phyloP scores from a whole-genome alignment of 2,888 invertebrate species.

The Dexiosoma caninum region DNA sequence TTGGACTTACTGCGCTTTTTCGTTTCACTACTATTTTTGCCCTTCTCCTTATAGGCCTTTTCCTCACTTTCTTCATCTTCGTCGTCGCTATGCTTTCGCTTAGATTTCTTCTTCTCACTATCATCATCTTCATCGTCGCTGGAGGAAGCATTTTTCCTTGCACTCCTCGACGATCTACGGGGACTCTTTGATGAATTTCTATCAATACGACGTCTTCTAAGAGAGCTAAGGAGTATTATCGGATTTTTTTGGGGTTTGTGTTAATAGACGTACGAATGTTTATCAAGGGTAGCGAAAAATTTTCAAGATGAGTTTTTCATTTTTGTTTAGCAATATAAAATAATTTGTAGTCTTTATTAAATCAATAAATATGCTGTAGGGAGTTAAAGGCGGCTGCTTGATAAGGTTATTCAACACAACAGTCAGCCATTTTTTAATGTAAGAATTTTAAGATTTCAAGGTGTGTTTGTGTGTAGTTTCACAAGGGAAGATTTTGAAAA shows the following conservation, averaged over 20 bases:
- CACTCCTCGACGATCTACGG: constrained; percentile 64
- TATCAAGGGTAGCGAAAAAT: constrained; percentile 63
- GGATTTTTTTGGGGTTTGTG: constrained; percentile 51
- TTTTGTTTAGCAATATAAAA: constrained; percentile 51
- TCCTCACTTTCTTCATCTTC: constrained; percentile 75
- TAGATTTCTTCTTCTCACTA: constrained; percentile 66
- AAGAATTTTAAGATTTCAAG: constrained; percentile 44
- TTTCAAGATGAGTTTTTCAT: constrained; percentile 60
- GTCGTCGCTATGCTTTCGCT: constrained; percentile 65
- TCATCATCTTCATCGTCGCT: constrained; percentile 68
- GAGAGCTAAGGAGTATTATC: constrained; percentile 71
- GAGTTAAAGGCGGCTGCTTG: constrained; percentile 23
- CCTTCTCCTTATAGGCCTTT: constrained; percentile 75
- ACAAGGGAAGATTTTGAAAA: constrained; percentile 28
- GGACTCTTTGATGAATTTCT: constrained; percentile 71
- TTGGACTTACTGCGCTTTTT: constrained; percentile 64
- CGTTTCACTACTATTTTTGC: constrained; percentile 65
- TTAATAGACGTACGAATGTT: constrained; percentile 56
- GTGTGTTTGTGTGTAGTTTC: constrained; percentile 13
- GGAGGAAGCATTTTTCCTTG: constrained; percentile 68
- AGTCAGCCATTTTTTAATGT: constrained; percentile 35
- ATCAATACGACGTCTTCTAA: constrained; percentile 75
- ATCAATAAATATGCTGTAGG: constrained; percentile 34
- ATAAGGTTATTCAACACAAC: constrained; percentile 25
- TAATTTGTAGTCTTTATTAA: constrained; percentile 40